Evolutionary conservation across 1,140 invertebrate species (phyloP).

Genomic region (Heterodera schachtii): DNA sequence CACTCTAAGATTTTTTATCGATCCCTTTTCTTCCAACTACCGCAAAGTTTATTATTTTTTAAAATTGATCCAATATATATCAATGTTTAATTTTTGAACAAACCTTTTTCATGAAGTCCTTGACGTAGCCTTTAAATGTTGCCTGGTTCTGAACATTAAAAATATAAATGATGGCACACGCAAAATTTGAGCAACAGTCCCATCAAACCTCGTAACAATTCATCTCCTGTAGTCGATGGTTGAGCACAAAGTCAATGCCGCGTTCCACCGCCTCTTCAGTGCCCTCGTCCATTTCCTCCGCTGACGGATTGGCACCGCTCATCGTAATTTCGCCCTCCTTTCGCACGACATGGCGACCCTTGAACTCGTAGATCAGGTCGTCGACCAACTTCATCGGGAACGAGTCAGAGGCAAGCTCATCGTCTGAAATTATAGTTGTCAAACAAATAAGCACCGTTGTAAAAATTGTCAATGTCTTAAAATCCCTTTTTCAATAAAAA

Average conservation of each 20-base stretch:
- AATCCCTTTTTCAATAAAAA: too few relatives aligned
- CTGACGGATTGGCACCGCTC: conserved; percentile 86
- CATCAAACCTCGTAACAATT: conserved; percentile 70
- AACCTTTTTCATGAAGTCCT: conserved; percentile 87
- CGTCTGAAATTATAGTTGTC: conserved; percentile 68
- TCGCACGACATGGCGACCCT: conserved; percentile 80
- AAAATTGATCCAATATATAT: too few relatives aligned
- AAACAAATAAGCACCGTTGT: too few relatives aligned
- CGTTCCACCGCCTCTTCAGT: conserved; percentile 72
- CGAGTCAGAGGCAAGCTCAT: conserved; percentile 97
- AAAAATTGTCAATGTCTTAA: too few relatives aligned
- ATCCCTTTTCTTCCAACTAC: too few relatives aligned
- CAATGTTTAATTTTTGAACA: too few relatives aligned
- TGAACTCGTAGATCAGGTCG: conserved; percentile 88
- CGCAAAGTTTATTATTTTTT: too few relatives aligned
- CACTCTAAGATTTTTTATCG: too few relatives aligned
- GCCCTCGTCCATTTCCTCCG: conserved; percentile 80
- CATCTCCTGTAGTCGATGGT: conserved; percentile 83
- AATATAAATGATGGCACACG: background rate
- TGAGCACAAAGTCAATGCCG: conserved; percentile 89
- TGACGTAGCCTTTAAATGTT: conserved; percentile 86
- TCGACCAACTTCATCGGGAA: conserved; percentile 90
- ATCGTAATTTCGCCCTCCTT: conserved; percentile 79
- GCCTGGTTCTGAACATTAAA: conserved; percentile 58
- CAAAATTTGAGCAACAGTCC: background rate